phyloP scores from a whole-genome alignment of 2,888 invertebrate species.

The Podabrus alpinus region DNA sequence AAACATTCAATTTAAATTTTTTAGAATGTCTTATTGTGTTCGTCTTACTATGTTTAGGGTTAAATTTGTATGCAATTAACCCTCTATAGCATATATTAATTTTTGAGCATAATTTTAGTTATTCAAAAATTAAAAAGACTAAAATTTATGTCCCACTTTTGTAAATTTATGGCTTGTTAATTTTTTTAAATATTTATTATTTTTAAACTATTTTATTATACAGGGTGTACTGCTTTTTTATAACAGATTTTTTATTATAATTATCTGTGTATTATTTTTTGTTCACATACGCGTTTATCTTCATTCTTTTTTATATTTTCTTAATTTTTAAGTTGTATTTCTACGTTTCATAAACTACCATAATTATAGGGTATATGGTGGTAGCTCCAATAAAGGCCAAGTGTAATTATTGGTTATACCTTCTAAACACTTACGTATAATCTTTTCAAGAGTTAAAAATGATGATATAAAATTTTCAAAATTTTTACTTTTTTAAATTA shows the following conservation, averaged over 20 bases:
- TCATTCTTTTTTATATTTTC: neutral
- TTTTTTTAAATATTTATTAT: too few relatives aligned
- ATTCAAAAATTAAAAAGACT: too few relatives aligned
- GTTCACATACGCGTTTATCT: neutral
- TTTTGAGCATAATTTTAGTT: too few relatives aligned
- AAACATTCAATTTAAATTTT: too few relatives aligned
- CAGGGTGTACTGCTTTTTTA: neutral
- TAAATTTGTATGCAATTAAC: too few relatives aligned
- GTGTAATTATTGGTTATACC: neutral
- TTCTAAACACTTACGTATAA: neutral
- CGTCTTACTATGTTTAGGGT: too few relatives aligned
- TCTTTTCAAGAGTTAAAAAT: neutral
- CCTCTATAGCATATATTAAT: too few relatives aligned
- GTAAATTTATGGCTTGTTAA: too few relatives aligned
- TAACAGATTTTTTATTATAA: neutral
- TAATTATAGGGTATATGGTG: neutral
- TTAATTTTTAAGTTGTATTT: neutral
- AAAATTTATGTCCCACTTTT: too few relatives aligned
- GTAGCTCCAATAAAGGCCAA: neutral
- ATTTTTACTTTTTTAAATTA: neutral
- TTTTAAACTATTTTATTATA: too few relatives aligned
- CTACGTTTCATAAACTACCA: neutral
- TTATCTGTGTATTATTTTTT: neutral
- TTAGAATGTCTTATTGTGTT: too few relatives aligned
- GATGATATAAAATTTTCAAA: neutral